Evolutionary conservation across 2,113 vertebrate genomes (phyloP).

Genomic region (Crotalus tigris): DNA sequence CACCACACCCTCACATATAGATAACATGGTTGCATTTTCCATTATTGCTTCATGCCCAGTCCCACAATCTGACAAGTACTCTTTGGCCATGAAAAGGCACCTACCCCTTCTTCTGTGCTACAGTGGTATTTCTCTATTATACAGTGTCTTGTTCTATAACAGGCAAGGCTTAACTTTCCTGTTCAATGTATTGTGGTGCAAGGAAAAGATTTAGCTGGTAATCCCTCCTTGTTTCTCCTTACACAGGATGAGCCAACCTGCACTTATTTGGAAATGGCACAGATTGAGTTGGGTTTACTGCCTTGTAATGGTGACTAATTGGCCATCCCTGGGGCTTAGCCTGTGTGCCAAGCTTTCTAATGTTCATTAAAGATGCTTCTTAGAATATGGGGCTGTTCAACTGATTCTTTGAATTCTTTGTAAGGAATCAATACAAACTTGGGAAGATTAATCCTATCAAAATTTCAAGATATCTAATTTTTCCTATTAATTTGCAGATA

Average conservation of each 20-base stretch:
- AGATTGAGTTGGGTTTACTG: no score
- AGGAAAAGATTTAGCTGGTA: neutral
- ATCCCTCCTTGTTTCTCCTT: neutral
- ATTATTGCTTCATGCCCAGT: neutral
- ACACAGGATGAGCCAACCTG: neutral
- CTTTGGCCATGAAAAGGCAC: neutral
- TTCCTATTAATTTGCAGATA: neutral
- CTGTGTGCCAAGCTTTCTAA: neutral
- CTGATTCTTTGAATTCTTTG: neutral
- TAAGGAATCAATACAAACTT: neutral
- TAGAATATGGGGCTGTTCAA: neutral
- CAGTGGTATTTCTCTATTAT: neutral
- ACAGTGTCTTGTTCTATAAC: neutral
- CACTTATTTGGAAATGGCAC: neutral
- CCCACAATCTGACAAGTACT: neutral
- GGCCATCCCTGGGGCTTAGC: neutral
- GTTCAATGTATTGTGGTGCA: neutral
- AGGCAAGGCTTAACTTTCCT: neutral
- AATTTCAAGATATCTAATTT: neutral
- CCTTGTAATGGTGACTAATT: neutral
- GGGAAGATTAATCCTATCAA: neutral
- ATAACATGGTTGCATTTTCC: neutral
- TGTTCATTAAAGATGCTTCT: neutral
- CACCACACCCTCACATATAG: neutral
- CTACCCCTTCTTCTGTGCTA: neutral